A percentile compares a stretch with the other conserved stretches of the same genome.
phyloP scores from a whole-genome alignment of 2,888 invertebrate species.

The Hecatera dysodea region DNA sequence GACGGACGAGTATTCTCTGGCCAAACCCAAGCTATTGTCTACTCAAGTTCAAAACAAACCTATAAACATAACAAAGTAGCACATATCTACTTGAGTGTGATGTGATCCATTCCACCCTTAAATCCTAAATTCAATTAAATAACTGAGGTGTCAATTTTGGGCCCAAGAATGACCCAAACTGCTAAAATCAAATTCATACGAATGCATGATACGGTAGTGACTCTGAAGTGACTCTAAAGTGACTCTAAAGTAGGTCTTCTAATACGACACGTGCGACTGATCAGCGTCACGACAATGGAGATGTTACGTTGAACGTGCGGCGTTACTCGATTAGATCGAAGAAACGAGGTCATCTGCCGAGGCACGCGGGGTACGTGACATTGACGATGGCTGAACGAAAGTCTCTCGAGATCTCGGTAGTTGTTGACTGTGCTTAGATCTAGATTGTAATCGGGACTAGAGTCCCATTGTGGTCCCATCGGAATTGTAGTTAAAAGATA shows the following conservation, averaged over 20 bases:
- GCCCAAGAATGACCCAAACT: background rate
- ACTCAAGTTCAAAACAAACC: too few species aligned
- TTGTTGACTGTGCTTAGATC: conserved; percentile 1
- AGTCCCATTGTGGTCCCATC: background rate
- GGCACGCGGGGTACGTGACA: conserved; percentile 47
- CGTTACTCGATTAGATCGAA: conserved; percentile 51
- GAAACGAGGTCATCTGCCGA: conserved; percentile 41
- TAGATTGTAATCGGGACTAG: background rate
- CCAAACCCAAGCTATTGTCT: too few species aligned
- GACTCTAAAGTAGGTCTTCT: conserved; percentile 46
- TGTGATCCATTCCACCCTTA: too few species aligned
- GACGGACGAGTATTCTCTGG: too few species aligned
- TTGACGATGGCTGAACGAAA: conserved; percentile 37
- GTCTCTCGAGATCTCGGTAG: conserved; percentile 26
- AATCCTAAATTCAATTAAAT: too few species aligned
- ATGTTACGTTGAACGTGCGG: conserved; percentile 57
- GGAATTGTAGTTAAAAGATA: background rate
- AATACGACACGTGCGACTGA: conserved; percentile 55
- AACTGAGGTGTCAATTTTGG: background rate
- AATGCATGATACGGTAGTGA: conserved; percentile 18
- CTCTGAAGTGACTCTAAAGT: too few species aligned
- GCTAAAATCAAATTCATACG: background rate
- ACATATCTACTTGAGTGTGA: too few species aligned
- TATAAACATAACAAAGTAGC: too few species aligned
- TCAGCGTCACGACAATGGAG: conserved; percentile 57